A percentile compares a stretch with the other conserved stretches of the same genome.
These are phyloP conservation scores for Cenopis cana DNA, from an alignment of 2,888 invertebrate genomes.

Conservation along the genomic window DNA sequence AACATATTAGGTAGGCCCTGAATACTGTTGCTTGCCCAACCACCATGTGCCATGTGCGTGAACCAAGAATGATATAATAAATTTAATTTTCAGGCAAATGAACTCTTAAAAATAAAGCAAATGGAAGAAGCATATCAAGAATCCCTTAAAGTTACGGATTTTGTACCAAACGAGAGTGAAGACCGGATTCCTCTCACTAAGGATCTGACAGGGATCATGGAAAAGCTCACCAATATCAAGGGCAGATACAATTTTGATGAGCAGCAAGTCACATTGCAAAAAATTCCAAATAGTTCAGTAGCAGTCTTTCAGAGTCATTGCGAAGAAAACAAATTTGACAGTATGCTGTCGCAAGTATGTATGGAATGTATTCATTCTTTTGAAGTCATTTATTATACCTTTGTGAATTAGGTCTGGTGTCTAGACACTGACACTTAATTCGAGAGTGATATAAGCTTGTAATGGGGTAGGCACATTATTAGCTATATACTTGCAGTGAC, in stretches of 20 bases:
- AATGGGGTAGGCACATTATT: too few species aligned
- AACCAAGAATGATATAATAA: not conserved
- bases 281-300: conserved; percentile 84
- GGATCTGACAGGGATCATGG: conserved; percentile 84
- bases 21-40: not conserved
- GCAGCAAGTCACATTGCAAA: conserved; percentile 74
- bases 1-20: not conserved
- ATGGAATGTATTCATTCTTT: conserved; percentile 30
- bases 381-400: not conserved
- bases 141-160: conserved; percentile 61
- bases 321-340: conserved; percentile 65
- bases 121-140: conserved; percentile 78
- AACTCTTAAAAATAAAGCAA: conserved; percentile 78
- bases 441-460: not conserved
- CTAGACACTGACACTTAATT: not conserved
- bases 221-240: conserved; percentile 75
- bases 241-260: conserved; percentile 57
- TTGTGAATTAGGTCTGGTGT: not conserved
- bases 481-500: too few species aligned
- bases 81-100: conserved; percentile 66
- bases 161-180: conserved; percentile 57
- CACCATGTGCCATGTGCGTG: not conserved
- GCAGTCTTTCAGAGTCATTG: conserved; percentile 87
- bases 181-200: conserved; percentile 77
- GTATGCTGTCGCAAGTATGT: conserved; percentile 86